Evolutionary conservation across 2,113 vertebrate species (phyloP).

Genomic region (Thymallus thymallus): DNA sequence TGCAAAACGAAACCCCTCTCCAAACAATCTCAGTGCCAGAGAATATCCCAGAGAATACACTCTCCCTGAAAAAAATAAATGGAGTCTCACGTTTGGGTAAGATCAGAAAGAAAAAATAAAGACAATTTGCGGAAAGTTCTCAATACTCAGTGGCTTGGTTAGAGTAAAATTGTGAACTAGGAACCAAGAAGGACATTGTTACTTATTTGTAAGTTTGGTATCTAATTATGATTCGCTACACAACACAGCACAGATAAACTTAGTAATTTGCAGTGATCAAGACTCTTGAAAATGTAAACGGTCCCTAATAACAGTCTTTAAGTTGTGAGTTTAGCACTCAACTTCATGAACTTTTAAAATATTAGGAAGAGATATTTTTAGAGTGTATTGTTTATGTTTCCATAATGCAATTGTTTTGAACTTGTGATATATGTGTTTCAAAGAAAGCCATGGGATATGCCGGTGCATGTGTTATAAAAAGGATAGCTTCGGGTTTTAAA

Average conservation of each 20-base stretch:
- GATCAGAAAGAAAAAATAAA: constrained; percentile 64
- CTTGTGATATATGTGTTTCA: too few species aligned
- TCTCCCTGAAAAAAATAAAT: constrained; percentile 72
- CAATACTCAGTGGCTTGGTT: constrained; percentile 35
- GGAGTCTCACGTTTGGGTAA: constrained; percentile 70
- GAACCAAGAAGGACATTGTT: constrained; percentile 55
- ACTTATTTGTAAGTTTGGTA: constrained; percentile 8
- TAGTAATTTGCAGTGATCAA: too few species aligned
- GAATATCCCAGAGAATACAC: constrained; percentile 72
- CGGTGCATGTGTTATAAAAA: background rate
- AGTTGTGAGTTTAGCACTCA: too few species aligned
- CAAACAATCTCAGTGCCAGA: constrained; percentile 65
- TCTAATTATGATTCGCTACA: too few species aligned
- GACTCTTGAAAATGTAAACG: too few species aligned
- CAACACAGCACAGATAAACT: too few species aligned
- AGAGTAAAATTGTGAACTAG: constrained; percentile 53
- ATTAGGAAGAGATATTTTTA: background rate
- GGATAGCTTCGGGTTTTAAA: constrained; percentile 20
- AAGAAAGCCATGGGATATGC: background rate
- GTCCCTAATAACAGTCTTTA: too few species aligned
- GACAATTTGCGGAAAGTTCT: constrained; percentile 58
- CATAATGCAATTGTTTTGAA: background rate
- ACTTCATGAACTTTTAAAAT: too few species aligned
- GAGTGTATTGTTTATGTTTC: background rate
- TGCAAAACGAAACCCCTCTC: constrained; percentile 59